These are phyloP conservation scores for Mactromeris polynyma DNA, from an alignment of 2,888 invertebrate species.

Conservation along the genomic window DNA sequence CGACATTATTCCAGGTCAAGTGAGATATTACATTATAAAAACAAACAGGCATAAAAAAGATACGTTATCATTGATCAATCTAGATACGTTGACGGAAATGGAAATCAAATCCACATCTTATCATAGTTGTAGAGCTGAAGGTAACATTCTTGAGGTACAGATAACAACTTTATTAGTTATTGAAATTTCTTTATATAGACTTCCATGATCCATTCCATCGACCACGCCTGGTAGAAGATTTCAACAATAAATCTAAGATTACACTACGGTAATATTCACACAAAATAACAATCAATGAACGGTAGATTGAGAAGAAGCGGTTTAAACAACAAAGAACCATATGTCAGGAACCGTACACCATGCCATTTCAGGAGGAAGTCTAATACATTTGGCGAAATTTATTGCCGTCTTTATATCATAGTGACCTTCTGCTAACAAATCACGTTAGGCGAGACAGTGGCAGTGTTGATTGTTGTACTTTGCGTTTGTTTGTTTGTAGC, in stretches of 20 bases:
- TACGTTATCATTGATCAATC: not conserved
- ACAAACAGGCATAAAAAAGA: not conserved
- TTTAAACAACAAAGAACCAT: not conserved
- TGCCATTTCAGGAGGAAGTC: not conserved
- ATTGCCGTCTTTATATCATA: not conserved
- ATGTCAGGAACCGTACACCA: not conserved
- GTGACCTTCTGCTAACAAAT: not conserved
- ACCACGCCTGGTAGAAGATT: not conserved
- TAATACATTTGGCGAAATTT: not conserved
- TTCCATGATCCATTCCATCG: not conserved
- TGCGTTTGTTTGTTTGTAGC: not conserved
- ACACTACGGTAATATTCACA: not conserved
- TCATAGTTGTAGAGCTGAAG: not conserved
- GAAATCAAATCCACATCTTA: not conserved
- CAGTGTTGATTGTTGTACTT: not conserved
- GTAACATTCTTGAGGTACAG: not conserved
- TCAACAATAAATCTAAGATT: not conserved
- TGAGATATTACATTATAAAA: not conserved
- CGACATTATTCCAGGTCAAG: not conserved
- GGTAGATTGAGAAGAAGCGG: not conserved
- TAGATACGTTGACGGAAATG: slow-evolving; percentile 9
- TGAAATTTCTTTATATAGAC: not conserved
- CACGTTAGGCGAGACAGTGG: not conserved
- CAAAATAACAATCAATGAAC: not conserved
- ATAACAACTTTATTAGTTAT: not conserved